phyloP scores from a whole-genome alignment of 1,140 invertebrate genomes.

The Myzus persicae region DNA sequence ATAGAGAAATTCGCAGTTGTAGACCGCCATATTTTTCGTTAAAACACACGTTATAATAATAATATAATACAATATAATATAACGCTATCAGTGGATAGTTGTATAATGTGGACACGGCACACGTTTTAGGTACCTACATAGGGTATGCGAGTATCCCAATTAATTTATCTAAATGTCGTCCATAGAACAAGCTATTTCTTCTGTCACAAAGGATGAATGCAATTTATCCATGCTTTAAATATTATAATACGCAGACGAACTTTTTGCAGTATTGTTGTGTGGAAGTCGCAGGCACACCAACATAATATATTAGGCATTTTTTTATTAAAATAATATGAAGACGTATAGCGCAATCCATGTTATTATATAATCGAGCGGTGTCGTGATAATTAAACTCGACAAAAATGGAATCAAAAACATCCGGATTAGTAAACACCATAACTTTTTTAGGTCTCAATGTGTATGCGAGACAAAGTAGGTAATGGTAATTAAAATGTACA shows the following conservation, averaged over 20 bases:
- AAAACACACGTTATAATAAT: background rate
- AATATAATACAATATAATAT: background rate
- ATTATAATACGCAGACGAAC: background rate
- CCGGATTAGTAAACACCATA: background rate
- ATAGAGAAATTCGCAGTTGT: background rate
- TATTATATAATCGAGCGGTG: background rate
- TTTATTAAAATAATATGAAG: background rate
- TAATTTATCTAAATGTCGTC: background rate
- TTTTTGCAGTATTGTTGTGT: background rate
- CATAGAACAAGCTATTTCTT: background rate
- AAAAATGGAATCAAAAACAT: background rate
- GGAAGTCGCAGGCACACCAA: background rate
- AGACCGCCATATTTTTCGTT: background rate
- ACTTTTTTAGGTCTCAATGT: background rate
- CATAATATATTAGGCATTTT: background rate
- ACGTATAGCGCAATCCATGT: background rate
- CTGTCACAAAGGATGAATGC: background rate
- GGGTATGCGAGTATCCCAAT: background rate
- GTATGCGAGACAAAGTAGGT: background rate
- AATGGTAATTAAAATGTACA: background rate
- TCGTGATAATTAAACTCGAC: background rate
- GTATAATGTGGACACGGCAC: background rate
- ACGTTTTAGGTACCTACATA: background rate
- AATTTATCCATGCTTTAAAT: background rate
- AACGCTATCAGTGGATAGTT: background rate